phyloP scores from a whole-genome alignment of 2,797 vertebrate species.

The Odontamblyopus lacepedii region DNA sequence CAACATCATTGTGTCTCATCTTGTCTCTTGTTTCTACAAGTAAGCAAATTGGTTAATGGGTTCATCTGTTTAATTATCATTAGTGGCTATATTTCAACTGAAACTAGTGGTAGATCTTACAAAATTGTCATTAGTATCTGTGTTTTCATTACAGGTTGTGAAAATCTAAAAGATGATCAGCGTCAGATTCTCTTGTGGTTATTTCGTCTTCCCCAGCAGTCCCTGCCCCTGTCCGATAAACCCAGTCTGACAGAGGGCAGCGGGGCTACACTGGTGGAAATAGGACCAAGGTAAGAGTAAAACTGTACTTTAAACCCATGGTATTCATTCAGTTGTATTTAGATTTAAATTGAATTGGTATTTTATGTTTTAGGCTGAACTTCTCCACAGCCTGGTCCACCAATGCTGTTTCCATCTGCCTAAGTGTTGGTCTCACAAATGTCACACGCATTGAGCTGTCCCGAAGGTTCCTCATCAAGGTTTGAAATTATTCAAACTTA shows the following conservation, averaged over 20 bases:
- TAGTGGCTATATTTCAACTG: not conserved
- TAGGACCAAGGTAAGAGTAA: slow-evolving; percentile 82
- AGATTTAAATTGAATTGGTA: not conserved
- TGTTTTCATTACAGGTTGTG: slow-evolving; percentile 61
- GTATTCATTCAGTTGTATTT: not conserved
- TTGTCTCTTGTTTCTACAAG: not conserved
- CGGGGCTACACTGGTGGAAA: slow-evolving; percentile 82
- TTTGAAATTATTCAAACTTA: slow-evolving; percentile 40
- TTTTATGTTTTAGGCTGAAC: slow-evolving; percentile 78
- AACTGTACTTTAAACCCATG: not conserved
- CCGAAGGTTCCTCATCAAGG: slow-evolving; percentile 84
- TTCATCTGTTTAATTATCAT: not conserved
- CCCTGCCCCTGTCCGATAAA: slow-evolving; percentile 70
- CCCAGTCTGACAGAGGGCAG: slow-evolving; percentile 71
- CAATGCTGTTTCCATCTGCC: slow-evolving; percentile 89
- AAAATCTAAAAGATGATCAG: slow-evolving; percentile 68
- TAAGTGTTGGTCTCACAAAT: slow-evolving; percentile 76
- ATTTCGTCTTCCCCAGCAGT: slow-evolving; percentile 79
- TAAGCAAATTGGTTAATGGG: not conserved
- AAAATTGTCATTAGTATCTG: not conserved
- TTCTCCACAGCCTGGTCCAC: slow-evolving; percentile 90
- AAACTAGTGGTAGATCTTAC: not conserved
- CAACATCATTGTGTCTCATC: not conserved
- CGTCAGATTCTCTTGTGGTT: slow-evolving; percentile 83
- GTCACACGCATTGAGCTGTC: slow-evolving; percentile 86